These are phyloP conservation scores for Ernsta delagoae DNA, from an alignment of 2,888 invertebrate species.

Conservation along the genomic window DNA sequence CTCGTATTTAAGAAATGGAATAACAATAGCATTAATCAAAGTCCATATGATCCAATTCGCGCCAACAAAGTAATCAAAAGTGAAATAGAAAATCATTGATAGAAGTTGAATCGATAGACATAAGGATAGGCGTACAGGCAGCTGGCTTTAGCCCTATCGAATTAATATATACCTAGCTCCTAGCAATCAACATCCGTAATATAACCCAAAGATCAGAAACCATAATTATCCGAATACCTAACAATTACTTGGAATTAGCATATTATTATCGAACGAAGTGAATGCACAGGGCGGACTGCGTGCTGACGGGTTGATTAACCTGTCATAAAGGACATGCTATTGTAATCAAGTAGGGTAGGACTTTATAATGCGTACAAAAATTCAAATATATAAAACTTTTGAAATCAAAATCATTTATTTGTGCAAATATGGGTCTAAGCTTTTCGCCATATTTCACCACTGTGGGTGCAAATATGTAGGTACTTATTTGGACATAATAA, in stretches of 20 bases:
- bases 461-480: no score
- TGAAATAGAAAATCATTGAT: neutral
- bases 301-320: conserved; percentile 68
- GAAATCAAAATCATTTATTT: neutral
- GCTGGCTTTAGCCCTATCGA: neutral
- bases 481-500: no score
- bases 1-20: no score
- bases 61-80: neutral
- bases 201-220: conserved; percentile 12
- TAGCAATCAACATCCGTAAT: neutral
- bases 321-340: conserved; percentile 62
- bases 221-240: conserved; percentile 15
- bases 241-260: conserved; percentile 29
- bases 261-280: conserved; percentile 21
- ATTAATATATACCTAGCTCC: conserved; percentile 14
- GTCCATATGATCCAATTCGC: neutral
- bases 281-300: conserved; percentile 30
- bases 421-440: no score
- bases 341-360: conserved; percentile 56
- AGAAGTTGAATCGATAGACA: neutral
- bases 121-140: no score
- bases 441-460: no score
- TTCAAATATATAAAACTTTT: no score
- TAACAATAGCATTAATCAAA: no score
- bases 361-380: conserved; percentile 9